Conservation (phyloP, 2,888 invertebrate genomes). For the Dasysyrphus tricinctus region DNA sequence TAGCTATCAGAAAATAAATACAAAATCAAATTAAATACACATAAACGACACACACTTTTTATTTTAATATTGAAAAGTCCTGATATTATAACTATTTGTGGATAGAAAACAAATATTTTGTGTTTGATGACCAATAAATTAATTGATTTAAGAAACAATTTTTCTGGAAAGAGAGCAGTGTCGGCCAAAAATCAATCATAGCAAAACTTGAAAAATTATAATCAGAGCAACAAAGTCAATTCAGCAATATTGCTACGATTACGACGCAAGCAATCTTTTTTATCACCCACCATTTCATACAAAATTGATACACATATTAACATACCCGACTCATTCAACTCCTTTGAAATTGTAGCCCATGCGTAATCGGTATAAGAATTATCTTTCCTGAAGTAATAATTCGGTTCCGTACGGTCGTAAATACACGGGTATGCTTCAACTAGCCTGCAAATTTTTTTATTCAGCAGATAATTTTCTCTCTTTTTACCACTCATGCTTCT, state of each 20-base stretch:
- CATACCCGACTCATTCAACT: constrained; percentile 80
- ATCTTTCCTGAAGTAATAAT: constrained; percentile 79
- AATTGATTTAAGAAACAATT: too few species aligned
- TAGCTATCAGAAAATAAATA: too few species aligned
- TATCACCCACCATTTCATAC: not conserved
- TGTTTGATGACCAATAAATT: too few species aligned
- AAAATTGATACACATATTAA: too few species aligned
- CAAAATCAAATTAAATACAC: too few species aligned
- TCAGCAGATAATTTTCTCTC: constrained; percentile 78
- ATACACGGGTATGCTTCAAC: constrained; percentile 80
- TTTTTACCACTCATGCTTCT: constrained; percentile 75
- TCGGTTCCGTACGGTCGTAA: constrained; percentile 80
- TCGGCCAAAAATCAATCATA: not conserved
- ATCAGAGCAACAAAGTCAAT: not conserved
- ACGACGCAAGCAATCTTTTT: not conserved
- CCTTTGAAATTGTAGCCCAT: constrained; percentile 80
- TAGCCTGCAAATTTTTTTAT: constrained; percentile 79
- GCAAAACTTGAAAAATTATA: not conserved
- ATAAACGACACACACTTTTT: too few species aligned
- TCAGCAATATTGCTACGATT: constrained; percentile 1
- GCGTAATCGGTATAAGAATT: constrained; percentile 79
- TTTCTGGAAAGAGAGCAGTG: too few species aligned
- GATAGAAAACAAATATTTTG: too few species aligned
- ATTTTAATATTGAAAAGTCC: too few species aligned
- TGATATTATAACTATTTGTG: too few species aligned